Conservation (phyloP, 2,113 vertebrate genomes). For the Pyxicephalus adspersus region DNA sequence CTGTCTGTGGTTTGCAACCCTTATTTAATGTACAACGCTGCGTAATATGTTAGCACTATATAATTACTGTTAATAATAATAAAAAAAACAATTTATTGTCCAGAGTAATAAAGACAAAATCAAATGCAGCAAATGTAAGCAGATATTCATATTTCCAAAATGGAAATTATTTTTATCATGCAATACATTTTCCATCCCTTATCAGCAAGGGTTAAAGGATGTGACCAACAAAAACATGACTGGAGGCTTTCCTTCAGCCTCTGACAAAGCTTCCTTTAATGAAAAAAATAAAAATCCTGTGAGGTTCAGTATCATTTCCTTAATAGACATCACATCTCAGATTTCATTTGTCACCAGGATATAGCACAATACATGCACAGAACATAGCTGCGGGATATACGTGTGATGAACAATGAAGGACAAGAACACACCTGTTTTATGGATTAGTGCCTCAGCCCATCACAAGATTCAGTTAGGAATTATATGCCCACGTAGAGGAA, state of each 20-base stretch:
- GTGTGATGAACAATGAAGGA: neutral
- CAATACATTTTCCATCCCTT: neutral
- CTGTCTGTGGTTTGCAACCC: too few species aligned
- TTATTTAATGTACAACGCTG: too few species aligned
- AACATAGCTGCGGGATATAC: neutral
- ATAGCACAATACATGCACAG: neutral
- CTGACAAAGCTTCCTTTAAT: neutral
- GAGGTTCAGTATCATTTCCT: neutral
- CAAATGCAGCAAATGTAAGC: too few species aligned
- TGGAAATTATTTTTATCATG: too few species aligned
- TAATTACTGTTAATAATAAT: too few species aligned
- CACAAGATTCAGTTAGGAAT: neutral
- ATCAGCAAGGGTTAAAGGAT: neutral
- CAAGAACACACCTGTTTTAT: neutral
- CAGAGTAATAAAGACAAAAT: too few species aligned
- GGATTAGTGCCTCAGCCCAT: too few species aligned
- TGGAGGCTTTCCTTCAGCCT: neutral
- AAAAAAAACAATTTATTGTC: too few species aligned
- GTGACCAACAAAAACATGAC: neutral
- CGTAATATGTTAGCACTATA: too few species aligned
- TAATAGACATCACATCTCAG: neutral
- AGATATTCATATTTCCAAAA: too few species aligned
- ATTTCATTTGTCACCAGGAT: slow-evolving; percentile 1
- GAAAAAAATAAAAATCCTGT: neutral
- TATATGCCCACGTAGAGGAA: neutral